A percentile compares a stretch with the other conserved stretches of the same genome.
Evolutionary conservation across 2,888 invertebrate genomes (phyloP).

Genomic region (Tenthredo distinguenda): DNA sequence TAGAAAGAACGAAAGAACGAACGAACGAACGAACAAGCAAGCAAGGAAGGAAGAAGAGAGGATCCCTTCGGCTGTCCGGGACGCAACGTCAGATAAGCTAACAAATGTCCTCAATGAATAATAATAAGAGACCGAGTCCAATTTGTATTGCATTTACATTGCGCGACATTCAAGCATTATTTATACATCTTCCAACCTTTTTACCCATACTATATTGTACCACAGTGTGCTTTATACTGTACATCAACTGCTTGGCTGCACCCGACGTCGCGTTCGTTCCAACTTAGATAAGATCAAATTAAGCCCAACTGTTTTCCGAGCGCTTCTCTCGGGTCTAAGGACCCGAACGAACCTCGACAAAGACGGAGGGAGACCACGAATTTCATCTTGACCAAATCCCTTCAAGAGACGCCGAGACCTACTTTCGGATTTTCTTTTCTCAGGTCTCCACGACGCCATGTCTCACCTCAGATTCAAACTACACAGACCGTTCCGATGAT

Average conservation of each 20-base stretch:
- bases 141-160: constrained; percentile 74
- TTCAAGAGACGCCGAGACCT: constrained; percentile 14
- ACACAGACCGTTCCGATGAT: not conserved
- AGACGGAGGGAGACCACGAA: constrained; percentile 39
- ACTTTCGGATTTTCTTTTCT: constrained; percentile 1
- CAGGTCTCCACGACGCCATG: not conserved
- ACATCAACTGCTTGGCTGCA: constrained; percentile 17
- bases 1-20: not conserved
- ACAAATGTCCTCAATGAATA: constrained; percentile 75
- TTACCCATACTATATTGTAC: not conserved
- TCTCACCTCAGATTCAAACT: not conserved
- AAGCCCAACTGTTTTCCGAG: constrained; percentile 61
- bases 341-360: constrained; percentile 14
- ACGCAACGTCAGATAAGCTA: constrained; percentile 70
- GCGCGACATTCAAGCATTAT: constrained; percentile 67
- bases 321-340: constrained; percentile 44
- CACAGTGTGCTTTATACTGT: constrained; percentile 4
- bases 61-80: constrained; percentile 48
- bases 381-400: constrained; percentile 48
- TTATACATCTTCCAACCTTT: constrained; percentile 61
- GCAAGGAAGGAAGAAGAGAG: not conserved
- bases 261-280: constrained; percentile 51
- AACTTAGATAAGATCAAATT: constrained; percentile 69
- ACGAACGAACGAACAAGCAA: not conserved
- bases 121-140: constrained; percentile 71